These are phyloP conservation scores for Chionoecetes opilio DNA, from an alignment of 1,140 invertebrate genomes.

Conservation along the genomic window DNA sequence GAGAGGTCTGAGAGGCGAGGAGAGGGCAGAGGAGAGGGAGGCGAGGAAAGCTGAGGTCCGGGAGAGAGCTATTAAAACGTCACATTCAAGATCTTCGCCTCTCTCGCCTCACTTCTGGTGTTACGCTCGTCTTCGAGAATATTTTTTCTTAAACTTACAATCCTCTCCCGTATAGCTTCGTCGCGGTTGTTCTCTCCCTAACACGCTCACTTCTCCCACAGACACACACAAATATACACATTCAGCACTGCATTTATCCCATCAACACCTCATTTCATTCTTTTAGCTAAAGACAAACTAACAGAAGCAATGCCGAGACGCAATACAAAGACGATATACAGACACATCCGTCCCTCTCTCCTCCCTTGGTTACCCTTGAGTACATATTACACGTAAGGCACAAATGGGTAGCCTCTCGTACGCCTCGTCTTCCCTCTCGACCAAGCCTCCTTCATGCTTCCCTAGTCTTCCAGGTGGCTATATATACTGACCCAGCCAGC, in stretches of 20 bases:
- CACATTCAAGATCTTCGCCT: constrained; percentile 28
- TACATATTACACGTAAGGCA: constrained; percentile 29
- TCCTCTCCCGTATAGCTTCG: constrained; percentile 16
- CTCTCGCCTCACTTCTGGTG: constrained; percentile 22
- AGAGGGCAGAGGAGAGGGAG: constrained; percentile 73
- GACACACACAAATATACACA: not conserved
- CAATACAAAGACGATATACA: not conserved
- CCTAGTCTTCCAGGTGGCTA: not conserved
- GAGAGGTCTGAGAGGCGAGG: not conserved
- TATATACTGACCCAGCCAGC: not conserved
- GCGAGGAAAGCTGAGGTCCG: not conserved
- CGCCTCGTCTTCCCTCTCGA: not conserved
- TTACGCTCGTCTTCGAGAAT: not conserved
- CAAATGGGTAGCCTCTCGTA: not conserved
- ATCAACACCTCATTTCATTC: not conserved
- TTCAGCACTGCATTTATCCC: not conserved
- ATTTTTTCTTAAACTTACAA: not conserved
- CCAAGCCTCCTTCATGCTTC: no score
- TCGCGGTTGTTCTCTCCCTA: not conserved
- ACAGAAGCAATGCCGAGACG: no score
- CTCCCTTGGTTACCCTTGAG: constrained; percentile 5
- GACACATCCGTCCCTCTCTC: not conserved
- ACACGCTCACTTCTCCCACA: not conserved
- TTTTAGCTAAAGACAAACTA: not conserved
- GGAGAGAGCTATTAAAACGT: not conserved